A percentile compares a stretch with the other conserved stretches of the same genome.
Conservation (phyloP, 2,888 invertebrate genomes). For the Chrysolina americana region DNA sequence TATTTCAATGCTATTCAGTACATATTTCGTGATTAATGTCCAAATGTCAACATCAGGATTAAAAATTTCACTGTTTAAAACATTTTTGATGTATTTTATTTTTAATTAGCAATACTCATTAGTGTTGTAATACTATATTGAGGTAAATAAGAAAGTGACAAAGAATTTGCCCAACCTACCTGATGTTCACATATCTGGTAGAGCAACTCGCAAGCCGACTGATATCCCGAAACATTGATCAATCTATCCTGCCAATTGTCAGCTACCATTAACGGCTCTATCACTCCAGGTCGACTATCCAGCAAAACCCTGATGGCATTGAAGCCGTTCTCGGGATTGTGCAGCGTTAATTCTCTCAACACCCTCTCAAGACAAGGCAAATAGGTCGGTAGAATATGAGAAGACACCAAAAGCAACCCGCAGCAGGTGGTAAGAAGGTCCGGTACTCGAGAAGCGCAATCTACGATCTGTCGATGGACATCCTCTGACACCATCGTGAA, state of each 20-base stretch:
- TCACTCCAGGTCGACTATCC: slow-evolving; percentile 71
- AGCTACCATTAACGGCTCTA: slow-evolving; percentile 62
- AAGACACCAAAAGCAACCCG: slow-evolving; percentile 80
- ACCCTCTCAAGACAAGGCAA: slow-evolving; percentile 78
- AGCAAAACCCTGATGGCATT: slow-evolving; percentile 74
- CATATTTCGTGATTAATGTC: no score
- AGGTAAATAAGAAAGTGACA: no score
- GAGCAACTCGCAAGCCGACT: slow-evolving; percentile 84
- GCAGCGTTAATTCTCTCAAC: slow-evolving; percentile 78
- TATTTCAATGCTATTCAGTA: no score
- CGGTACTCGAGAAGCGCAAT: slow-evolving; percentile 77
- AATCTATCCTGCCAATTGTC: slow-evolving; percentile 63
- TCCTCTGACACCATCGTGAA: slow-evolving; percentile 73
- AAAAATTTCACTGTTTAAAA: no score
- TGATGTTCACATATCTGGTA: slow-evolving; percentile 81
- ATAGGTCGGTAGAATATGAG: slow-evolving; percentile 75
- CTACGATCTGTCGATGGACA: slow-evolving; percentile 71
- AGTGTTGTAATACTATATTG: no score
- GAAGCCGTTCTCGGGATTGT: slow-evolving; percentile 75
- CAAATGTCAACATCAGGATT: no score
- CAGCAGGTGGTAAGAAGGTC: slow-evolving; percentile 81
- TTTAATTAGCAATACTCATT: no score
- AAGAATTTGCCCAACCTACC: slow-evolving; percentile 52
- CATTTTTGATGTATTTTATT: no score
- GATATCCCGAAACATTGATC: slow-evolving; percentile 68